These are phyloP conservation scores for Myiagra hebetior DNA, from an alignment of 2,113 vertebrate genomes.

Conservation along the genomic window DNA sequence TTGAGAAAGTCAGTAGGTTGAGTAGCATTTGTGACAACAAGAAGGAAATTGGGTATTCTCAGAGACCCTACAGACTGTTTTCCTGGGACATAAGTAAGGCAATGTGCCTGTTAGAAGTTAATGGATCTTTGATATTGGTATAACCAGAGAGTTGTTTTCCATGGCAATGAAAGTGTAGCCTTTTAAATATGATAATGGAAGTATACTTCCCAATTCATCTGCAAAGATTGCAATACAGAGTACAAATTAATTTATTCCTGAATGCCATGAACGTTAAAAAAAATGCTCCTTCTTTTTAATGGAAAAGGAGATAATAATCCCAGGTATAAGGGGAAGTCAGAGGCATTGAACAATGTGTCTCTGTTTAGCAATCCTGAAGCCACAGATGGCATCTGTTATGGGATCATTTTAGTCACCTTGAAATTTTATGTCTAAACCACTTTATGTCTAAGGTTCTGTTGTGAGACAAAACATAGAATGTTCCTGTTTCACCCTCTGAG, in stretches of 20 bases:
- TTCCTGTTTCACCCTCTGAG: not conserved
- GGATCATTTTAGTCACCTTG: not conserved
- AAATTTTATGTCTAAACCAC: not conserved
- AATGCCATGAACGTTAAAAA: not conserved
- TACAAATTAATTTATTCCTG: not conserved
- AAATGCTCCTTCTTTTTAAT: not conserved
- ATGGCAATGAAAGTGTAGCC: not conserved
- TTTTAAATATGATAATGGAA: not conserved
- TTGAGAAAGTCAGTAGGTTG: not conserved
- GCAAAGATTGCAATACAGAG: not conserved
- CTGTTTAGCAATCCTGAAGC: not conserved
- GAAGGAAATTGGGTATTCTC: not conserved
- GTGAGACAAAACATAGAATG: not conserved
- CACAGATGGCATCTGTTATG: not conserved
- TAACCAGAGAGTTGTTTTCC: not conserved
- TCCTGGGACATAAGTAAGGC: not conserved
- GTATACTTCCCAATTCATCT: not conserved
- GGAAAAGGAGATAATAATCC: not conserved
- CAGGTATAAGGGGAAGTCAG: not conserved
- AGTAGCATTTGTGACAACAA: not conserved
- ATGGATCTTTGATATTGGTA: not conserved
- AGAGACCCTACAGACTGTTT: not conserved
- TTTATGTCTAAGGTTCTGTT: not conserved
- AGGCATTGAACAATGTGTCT: not conserved
- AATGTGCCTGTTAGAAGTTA: not conserved